Evolutionary conservation across 2,113 vertebrate genomes (phyloP).

Genomic region (Pavo muticus): DNA sequence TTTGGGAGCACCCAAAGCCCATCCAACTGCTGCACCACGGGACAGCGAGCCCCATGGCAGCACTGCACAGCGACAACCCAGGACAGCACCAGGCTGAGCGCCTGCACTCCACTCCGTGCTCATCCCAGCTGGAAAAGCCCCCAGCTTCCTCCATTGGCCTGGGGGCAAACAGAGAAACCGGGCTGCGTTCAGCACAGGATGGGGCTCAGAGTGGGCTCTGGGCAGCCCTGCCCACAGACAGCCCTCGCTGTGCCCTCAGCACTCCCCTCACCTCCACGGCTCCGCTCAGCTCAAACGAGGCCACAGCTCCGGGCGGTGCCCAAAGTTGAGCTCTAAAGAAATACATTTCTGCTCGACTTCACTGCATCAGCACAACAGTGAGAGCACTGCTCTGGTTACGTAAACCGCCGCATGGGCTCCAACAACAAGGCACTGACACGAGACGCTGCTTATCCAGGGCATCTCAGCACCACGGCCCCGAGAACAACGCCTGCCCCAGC

Average conservation of each 20-base stretch:
- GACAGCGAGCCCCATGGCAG: not conserved
- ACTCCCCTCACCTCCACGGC: not conserved
- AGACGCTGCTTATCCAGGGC: not conserved
- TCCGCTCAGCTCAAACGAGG: not conserved
- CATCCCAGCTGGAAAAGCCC: not conserved
- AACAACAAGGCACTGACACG: not conserved
- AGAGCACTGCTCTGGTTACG: not conserved
- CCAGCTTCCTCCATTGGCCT: not conserved
- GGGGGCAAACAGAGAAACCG: not conserved
- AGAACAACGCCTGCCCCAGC: not conserved
- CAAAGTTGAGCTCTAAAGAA: too few relatives aligned
- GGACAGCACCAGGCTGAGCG: not conserved
- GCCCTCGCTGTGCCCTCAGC: too few relatives aligned
- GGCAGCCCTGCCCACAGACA: too few relatives aligned
- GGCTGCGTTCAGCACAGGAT: not conserved
- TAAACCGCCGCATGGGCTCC: not conserved
- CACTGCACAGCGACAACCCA: not conserved
- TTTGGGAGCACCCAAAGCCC: fast-evolving
- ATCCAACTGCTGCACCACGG: not conserved
- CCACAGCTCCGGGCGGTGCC: too few relatives aligned
- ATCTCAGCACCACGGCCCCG: not conserved
- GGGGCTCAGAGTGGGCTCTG: too few relatives aligned
- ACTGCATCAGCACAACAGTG: not conserved
- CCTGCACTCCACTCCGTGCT: not conserved
- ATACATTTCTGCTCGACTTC: not conserved